Percentiles rank a stretch among this genome's conserved stretches.
Evolutionary conservation across 2,113 vertebrate genomes (phyloP).

Genomic region (Protobothrops flavoviridis): DNA sequence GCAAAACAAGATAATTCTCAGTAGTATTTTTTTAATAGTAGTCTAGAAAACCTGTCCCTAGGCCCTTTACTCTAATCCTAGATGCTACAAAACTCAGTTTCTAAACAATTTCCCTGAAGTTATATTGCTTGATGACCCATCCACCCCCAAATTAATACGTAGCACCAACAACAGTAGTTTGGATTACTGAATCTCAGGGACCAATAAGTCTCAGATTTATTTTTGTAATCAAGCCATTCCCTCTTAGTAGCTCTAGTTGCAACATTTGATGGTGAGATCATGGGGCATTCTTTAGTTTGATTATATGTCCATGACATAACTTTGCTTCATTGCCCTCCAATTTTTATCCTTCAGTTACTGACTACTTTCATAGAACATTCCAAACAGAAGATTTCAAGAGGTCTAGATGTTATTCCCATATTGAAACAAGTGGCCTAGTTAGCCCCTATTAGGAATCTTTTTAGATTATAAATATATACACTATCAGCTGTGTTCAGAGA

Average conservation of each 20-base stretch:
- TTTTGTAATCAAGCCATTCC: neutral
- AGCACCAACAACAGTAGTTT: neutral
- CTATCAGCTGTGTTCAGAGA: neutral
- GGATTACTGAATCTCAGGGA: neutral
- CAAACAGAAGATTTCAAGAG: neutral
- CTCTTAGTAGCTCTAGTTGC: neutral
- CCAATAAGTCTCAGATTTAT: neutral
- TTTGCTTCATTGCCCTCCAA: neutral
- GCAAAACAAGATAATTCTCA: neutral
- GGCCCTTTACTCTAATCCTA: neutral
- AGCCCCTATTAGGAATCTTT: neutral
- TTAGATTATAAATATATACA: neutral
- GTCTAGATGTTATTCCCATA: neutral
- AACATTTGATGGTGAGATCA: neutral
- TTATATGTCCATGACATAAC: neutral
- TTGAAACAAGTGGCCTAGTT: neutral
- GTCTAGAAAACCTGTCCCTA: neutral
- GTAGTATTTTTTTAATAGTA: neutral
- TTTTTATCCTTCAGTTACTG: neutral
- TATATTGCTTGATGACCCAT: neutral
- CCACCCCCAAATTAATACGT: neutral
- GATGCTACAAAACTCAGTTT: neutral
- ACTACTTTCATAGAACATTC: neutral
- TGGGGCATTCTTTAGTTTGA: neutral
- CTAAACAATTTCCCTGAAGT: neutral